phyloP scores from a whole-genome alignment of 2,797 vertebrate genomes.

The Xyrichtys novacula region DNA sequence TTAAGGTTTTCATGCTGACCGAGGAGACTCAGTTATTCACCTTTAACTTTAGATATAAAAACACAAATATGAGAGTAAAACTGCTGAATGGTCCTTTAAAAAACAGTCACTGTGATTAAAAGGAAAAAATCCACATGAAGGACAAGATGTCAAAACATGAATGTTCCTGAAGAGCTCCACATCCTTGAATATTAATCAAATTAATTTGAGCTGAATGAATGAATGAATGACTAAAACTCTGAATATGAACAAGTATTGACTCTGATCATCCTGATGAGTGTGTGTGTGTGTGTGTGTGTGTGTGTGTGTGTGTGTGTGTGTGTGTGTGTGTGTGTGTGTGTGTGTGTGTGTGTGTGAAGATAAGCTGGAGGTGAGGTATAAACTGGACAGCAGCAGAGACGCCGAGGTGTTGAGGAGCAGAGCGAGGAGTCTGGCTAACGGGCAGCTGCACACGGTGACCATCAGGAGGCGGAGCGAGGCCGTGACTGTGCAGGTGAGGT shows the following conservation, averaged over 20 bases:
- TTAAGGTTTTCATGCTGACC: constrained; percentile 33
- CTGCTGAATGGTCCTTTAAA: neutral
- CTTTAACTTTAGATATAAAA: neutral
- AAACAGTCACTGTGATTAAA: neutral
- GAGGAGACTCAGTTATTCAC: constrained; percentile 10
- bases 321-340: constrained; percentile 10
- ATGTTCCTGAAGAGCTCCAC: constrained; percentile 27
- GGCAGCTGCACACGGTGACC: constrained; percentile 87
- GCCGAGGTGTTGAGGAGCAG: constrained; percentile 86
- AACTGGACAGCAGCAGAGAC: constrained; percentile 86
- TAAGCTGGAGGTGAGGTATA: constrained; percentile 93
- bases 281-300: too few relatives aligned
- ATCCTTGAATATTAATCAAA: constrained; percentile 53
- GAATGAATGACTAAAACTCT: constrained; percentile 69
- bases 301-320: too few relatives aligned
- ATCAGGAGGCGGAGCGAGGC: constrained; percentile 85
- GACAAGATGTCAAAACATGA: constrained; percentile 17
- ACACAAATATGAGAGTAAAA: constrained; percentile 1
- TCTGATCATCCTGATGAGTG: constrained; percentile 23
- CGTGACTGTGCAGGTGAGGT: constrained; percentile 79
- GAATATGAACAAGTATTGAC: constrained; percentile 57
- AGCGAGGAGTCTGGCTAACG: constrained; percentile 88
- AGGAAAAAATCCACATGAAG: constrained; percentile 2
- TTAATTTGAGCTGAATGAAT: constrained; percentile 59
- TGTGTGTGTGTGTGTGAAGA: constrained; percentile 73